Evolutionary conservation across 2,888 invertebrate genomes (phyloP), one percentile per base, ranked within the genome.

Genomic region (Bombylius major): DNA sequence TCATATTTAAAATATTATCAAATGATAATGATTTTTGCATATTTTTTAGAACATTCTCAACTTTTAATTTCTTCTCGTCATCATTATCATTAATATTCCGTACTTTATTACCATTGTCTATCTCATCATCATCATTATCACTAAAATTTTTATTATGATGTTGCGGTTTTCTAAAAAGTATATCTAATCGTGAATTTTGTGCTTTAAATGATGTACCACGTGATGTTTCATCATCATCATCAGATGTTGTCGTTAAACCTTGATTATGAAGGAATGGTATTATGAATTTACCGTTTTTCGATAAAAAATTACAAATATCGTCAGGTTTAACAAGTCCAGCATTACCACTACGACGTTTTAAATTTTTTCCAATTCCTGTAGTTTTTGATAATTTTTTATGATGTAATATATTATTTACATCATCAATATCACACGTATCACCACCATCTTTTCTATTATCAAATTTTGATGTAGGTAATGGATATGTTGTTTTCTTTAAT

Each of bases 201-300:
- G 73, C 67, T 65, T 73, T 73, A 45, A 73, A 68, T 0, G 75
- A 75, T 4, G 71, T 67, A 4, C 67, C 67, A 0, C 74, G 74
- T 23, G 69, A 69, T 47, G 72, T 73, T 56, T 74, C 74, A 50
- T 73, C 75, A 0, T 74, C 74, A 23, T 23, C 23, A 50, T 73
- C 75, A 0, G 73, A 74, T 1, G 73, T 69, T 4, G 73, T 69
- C 7, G 70, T 72, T 67, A 74, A 68, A 53, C 70, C 73, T 56
- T 73, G 73, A 56, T 73, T 73, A 61, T 73, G 71, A 7, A 75
- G 61, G 55, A 75, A 73, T 9, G 75, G 74, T 52, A 75, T 61
- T 23, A 75, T 68, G 23, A 75, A 66, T 50, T 74, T 68, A 3
- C 73, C 71, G 59, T 73, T 73, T 32, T 60, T 61, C 7, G 62